A percentile compares a stretch with the other conserved stretches of the same genome.
Evolutionary conservation across 2,888 invertebrate genomes (phyloP).

Genomic region (Rhabditoides inermis): DNA sequence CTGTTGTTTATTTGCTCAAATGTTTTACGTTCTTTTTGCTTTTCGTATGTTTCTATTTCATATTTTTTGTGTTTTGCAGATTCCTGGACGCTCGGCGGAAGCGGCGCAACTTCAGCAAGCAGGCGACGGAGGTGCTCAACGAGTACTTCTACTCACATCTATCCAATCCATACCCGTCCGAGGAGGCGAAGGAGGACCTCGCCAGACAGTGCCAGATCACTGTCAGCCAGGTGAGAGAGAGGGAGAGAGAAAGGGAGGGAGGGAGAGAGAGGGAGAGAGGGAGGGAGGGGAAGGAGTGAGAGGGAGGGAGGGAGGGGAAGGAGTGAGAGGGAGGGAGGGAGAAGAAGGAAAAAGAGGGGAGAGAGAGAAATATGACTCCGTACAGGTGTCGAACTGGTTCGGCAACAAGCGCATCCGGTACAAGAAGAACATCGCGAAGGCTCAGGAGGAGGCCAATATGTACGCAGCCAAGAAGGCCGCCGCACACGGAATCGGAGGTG

Average conservation of each 20-base stretch:
- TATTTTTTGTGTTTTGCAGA: no score
- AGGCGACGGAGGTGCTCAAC: constrained; percentile 95
- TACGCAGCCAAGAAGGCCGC: constrained; percentile 92
- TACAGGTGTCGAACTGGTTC: constrained; percentile 80
- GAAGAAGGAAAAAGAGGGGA: neutral
- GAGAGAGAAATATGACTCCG: neutral
- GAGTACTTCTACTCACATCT: constrained; percentile 99
- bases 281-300: neutral
- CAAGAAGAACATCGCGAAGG: constrained; percentile 98
- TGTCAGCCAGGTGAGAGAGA: constrained; percentile 70
- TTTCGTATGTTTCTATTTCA: no score
- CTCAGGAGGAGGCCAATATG: constrained; percentile 95
- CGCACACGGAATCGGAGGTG: constrained; percentile 41
- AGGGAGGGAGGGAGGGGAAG: neutral
- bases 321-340: neutral
- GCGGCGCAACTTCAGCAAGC: constrained; percentile 97
- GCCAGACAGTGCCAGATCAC: constrained; percentile 98
- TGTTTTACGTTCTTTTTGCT: no score
- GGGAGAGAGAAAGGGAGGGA: neutral
- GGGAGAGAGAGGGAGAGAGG: neutral
- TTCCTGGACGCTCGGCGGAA: constrained; percentile 61
- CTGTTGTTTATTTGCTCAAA: no score
- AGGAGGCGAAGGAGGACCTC: constrained; percentile 98
- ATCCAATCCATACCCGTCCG: constrained; percentile 98
- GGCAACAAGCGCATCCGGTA: constrained; percentile 98